Evolutionary conservation across 2,797 vertebrate genomes (phyloP), one percentile per base, ranked within the genome.

Genomic region (Jordanella pulchra): DNA sequence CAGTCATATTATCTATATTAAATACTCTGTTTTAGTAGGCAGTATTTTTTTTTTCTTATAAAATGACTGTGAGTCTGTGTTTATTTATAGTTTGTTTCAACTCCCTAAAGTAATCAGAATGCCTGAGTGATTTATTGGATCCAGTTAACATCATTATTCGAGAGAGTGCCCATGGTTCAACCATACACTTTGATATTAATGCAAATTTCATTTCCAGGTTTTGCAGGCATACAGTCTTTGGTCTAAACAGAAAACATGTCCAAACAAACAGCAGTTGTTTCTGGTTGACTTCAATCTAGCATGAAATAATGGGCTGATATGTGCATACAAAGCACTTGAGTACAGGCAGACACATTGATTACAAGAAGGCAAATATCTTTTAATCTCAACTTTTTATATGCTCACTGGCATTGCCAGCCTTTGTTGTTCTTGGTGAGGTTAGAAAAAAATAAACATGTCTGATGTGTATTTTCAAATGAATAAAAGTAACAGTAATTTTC

Each of bases 161-260:
- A 25, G 51, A 73, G 72, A 53, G 32, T 63, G 70, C 76, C 61
- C 30, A 54, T 12, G 53, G 65, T 80, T 79, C 39, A 82, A 73
- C 50, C 47, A 48, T 67, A 42, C 53, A 47, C 61, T 65, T 53
- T 23, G 28, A 74, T 73, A 73, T 70, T 58, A 67, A 73, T 80
- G 65, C 25, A 21, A 47, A 35, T 50, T 77, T 25, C 53, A 45
- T 66, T 75, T 80, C 53, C 63, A 68, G 51, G 61, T 53, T 80
- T 81, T 73, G 55, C 54, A 76, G 25, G 27, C 67, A 54, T 69
- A 60, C 42, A 72, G 63, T 86, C 69, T 81, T 78, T 65, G 21
- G 79, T 70, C 71, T 65, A 45, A 77, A 63, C 15, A 83, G 75
- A 77, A 84, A 82, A 76, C 72, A 80, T 66, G 61, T 76, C 69